Percentiles rank a stretch among this genome's conserved stretches.
Evolutionary conservation across 2,113 vertebrate species (phyloP).

Genomic region (Erythrocercus mccallii): DNA sequence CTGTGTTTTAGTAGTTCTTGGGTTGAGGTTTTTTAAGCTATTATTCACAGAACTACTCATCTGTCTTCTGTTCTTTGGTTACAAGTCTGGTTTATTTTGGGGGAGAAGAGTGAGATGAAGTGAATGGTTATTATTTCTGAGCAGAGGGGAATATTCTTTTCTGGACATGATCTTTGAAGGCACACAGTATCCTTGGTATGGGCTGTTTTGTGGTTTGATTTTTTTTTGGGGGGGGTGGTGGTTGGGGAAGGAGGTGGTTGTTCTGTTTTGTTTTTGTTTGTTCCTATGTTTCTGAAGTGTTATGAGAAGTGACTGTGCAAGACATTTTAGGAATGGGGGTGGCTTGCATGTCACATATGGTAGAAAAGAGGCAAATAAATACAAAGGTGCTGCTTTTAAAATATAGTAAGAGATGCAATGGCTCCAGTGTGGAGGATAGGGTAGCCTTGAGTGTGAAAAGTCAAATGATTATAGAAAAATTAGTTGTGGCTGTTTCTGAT

Average conservation of each 20-base stretch:
- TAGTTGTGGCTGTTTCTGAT: not conserved
- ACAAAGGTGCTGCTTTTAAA: not conserved
- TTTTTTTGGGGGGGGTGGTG: not conserved
- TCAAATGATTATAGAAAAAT: not conserved
- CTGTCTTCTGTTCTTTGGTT: not conserved
- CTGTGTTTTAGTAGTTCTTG: not conserved
- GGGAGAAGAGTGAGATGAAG: not conserved
- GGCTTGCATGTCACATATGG: not conserved
- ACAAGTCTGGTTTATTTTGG: not conserved
- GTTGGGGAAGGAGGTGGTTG: not conserved
- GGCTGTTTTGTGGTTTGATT: not conserved
- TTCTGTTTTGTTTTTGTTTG: not conserved
- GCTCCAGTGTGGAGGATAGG: not conserved
- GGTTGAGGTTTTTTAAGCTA: not conserved
- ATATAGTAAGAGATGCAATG: too few species aligned
- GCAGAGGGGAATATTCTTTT: not conserved
- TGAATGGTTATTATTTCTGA: not conserved
- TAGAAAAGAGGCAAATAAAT: not conserved
- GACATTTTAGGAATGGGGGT: not conserved
- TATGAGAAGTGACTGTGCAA: not conserved
- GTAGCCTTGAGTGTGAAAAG: not conserved
- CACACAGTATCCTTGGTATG: not conserved
- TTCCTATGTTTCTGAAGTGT: not conserved
- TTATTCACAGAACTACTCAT: conserved; percentile 2
- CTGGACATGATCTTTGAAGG: conserved; percentile 5